phyloP scores from a whole-genome alignment of 2,113 vertebrate genomes.

The Phylloscopus trochiloides region DNA sequence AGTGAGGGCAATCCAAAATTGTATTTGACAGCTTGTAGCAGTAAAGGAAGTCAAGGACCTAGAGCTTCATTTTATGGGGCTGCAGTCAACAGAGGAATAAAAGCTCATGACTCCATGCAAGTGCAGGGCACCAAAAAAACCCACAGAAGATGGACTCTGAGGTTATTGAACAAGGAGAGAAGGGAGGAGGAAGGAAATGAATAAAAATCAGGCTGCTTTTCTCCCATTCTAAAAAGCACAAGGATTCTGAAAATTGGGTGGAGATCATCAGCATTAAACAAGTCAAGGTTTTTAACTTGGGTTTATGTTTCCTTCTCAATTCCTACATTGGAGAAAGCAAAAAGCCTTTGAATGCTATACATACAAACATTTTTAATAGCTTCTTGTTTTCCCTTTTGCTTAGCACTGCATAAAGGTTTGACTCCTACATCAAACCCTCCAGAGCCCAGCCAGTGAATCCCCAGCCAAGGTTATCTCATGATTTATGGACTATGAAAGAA shows the following conservation, averaged over 20 bases:
- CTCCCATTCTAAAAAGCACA: neutral
- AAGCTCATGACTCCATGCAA: neutral
- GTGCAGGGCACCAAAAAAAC: neutral
- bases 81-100: neutral
- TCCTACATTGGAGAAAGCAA: neutral
- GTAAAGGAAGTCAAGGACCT: neutral
- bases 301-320: neutral
- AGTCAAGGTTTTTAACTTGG: neutral
- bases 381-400: neutral
- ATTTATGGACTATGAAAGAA: neutral
- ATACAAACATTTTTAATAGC: neutral
- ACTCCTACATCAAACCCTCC: neutral
- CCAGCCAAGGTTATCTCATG: neutral
- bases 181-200: neutral
- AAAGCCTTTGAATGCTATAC: neutral
- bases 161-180: neutral
- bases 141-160: neutral
- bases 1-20: neutral
- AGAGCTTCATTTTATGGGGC: neutral
- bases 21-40: neutral
- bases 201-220: neutral
- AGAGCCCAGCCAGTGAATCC: neutral
- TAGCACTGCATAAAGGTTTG: neutral
- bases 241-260: neutral
- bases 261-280: neutral